Percentiles rank a stretch among this genome's conserved stretches.
Evolutionary conservation across 1,140 invertebrate genomes (phyloP).

Genomic region (Sesamia nonagrioides): DNA sequence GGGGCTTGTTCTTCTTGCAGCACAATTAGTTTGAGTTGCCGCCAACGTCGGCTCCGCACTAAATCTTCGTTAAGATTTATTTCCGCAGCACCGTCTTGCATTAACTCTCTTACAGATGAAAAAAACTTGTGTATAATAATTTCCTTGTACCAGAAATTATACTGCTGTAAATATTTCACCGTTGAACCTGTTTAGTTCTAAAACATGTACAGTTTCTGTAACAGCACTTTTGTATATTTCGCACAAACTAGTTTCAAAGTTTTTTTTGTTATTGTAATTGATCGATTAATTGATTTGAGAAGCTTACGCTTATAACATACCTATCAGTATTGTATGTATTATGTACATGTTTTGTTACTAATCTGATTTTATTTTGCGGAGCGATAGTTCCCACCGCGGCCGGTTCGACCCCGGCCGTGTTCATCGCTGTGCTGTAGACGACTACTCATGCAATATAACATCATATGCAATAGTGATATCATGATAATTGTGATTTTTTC

Average conservation of each 20-base stretch:
- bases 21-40: conserved; percentile 88
- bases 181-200: conserved; percentile 88
- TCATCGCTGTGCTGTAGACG: conserved; percentile 71
- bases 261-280: conserved; percentile 86
- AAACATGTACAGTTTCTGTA: conserved; percentile 89
- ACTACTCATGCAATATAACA: conserved; percentile 81
- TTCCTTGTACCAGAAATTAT: conserved; percentile 78
- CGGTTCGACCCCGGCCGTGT: conserved; percentile 70
- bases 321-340: conserved; percentile 84
- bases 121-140: conserved; percentile 86
- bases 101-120: conserved; percentile 86
- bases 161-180: conserved; percentile 88
- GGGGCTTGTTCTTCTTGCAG: conserved; percentile 88
- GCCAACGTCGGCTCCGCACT: conserved; percentile 85
- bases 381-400: conserved; percentile 61
- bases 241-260: conserved; percentile 86
- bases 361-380: conserved; percentile 82
- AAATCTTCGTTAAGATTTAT: conserved; percentile 86
- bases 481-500: conserved; percentile 87
- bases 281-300: conserved; percentile 84
- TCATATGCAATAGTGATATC: conserved; percentile 74
- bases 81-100: conserved; percentile 88
- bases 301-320: conserved; percentile 88
- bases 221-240: conserved; percentile 88
- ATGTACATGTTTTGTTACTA: conserved; percentile 89